Conservation (phyloP, 2,888 invertebrate genomes). For the Vanessa cardui region DNA sequence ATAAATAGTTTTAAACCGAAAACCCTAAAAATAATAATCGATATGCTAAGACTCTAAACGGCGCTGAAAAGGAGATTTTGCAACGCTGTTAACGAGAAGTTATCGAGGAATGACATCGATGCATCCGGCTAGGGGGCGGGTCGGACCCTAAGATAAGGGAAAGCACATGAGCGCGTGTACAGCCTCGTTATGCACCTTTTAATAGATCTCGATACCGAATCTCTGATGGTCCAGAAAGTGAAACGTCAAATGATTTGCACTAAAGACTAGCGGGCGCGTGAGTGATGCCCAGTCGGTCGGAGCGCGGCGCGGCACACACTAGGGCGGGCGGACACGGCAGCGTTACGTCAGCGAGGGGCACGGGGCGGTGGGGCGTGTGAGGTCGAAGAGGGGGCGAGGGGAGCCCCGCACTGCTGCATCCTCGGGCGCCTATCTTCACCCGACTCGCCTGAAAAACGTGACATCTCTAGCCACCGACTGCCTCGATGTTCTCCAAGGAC, state of each 20-base stretch:
- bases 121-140: slow-evolving; percentile 71
- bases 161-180: slow-evolving; percentile 57
- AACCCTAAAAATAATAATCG: slow-evolving; percentile 39
- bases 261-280: slow-evolving; percentile 67
- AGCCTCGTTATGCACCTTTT: slow-evolving; percentile 69
- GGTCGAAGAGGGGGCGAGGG: slow-evolving; percentile 41
- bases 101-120: slow-evolving; percentile 73
- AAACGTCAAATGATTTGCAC: slow-evolving; percentile 79
- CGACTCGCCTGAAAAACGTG: slow-evolving; percentile 71
- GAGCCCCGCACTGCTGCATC: slow-evolving; percentile 77
- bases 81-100: slow-evolving; percentile 64
- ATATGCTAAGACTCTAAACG: slow-evolving; percentile 46
- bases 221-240: slow-evolving; percentile 63
- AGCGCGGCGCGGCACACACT: slow-evolving; percentile 80
- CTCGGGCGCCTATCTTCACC: slow-evolving; percentile 72
- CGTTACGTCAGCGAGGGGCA: slow-evolving; percentile 79
- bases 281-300: slow-evolving; percentile 65
- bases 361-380: slow-evolving; percentile 54
- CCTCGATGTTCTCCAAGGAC: slow-evolving; percentile 45
- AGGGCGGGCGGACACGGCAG: slow-evolving; percentile 78
- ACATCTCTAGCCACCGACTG: slow-evolving; percentile 58
- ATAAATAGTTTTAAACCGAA: slow-evolving; percentile 18
- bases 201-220: slow-evolving; percentile 62
- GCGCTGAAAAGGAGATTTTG: slow-evolving; percentile 60
- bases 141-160: slow-evolving; percentile 53